Evolutionary conservation across 2,113 vertebrate species (phyloP), one percentile per base, ranked within the genome.

Genomic region (Engystomops pustulosus): DNA sequence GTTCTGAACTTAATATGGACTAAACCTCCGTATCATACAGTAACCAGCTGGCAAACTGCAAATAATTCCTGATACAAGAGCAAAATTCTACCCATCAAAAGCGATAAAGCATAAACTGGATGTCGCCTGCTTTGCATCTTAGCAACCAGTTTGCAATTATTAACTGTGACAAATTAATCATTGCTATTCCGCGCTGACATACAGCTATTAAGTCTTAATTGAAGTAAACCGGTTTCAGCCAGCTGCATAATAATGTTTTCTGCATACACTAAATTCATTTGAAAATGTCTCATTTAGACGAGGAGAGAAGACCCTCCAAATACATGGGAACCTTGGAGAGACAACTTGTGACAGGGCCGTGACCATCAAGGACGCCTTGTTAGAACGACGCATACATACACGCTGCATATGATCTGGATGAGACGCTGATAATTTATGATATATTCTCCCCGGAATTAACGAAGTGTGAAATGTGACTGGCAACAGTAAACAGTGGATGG

Each of bases 131-230:
- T 65, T 60, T 47, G 58, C 77, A 47, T 79, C 58, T 67, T 67
- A 79, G 77, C 77, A 67, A 79, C 77, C 55, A 79, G 77, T 65
- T 41, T 79, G 77, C 58, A 79, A 79, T 79, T 67, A 62, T 47
- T 79, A 67, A 62, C 77, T 79, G 53, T 65, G 58, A 79, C 77
- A 79, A 79, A 79, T 79, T 79, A 79, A 79, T 79, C 77, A 65
- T 65, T 79, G 77, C 58, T 30, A 65, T 65, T 79, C 77, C 53
- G 49, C 75, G 20, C 38, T 67, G 58, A 65, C 77, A 47, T 67
- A 45, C 55, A 65, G 77, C 77, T 79, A 67, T 79, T 79, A 62
- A 45, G 25, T 47, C 36, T 79, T 79, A 79, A 79, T 65, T 79
- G 41, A 65, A 79, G 77, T 79, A 79, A 62, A 79, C 58, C 25